Base-by-base conservation (phyloP, 2,888 invertebrate species). In the Acanthococcus lagerstroemiae region DNA sequence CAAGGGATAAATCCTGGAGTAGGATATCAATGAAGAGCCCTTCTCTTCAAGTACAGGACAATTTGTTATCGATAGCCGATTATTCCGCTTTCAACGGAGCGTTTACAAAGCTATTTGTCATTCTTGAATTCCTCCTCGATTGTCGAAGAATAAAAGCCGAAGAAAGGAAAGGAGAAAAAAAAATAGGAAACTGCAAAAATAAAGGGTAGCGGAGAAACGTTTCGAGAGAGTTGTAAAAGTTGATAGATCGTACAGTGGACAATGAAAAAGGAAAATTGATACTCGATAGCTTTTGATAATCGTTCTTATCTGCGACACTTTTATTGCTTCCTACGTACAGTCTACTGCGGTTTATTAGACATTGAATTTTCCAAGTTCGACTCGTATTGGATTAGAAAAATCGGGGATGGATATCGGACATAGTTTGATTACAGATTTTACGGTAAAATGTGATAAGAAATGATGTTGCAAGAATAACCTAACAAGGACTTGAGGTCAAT, bases 61-160 rank as follows among this genome's bases (percentile, higher is more conserved):
- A 61, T 61, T 61, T 61, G 61, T 61, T 61, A 61, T 61, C 52
- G 61, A 61, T 61, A 61, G 61, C 30, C 61, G 54, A 61, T 61
- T 61, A 61, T 61, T 61, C 61, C 61, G 61, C 61, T 50, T 50
- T 61, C 61, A 61, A 52, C 52, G 61, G 50, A 61, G 61, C 61
- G 61, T 61, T 61, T 61, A 61, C 61, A 15, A 61, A 61, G 52
- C 61, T 50, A 61, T 61, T 61, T 61, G 61, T 61, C 61, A 61
- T 61, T 61, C 61, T 61, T 61, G 52, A 61, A 61, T 30, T 61
- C 61, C 27, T 60, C 30, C 21, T 50, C 61, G 54, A 61, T 61
- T 61, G 61, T 61, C 61, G 30, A 50, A 50, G 61, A 61, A 61
- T 61, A 52, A 61, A 61, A 61, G 61, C 27, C 7, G 21, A 17